Percentiles rank a stretch among this genome's conserved stretches.
These are phyloP conservation scores for Tarsius wallacei DNA, from an alignment of 2,797 vertebrate genomes.

Conservation along the genomic window DNA sequence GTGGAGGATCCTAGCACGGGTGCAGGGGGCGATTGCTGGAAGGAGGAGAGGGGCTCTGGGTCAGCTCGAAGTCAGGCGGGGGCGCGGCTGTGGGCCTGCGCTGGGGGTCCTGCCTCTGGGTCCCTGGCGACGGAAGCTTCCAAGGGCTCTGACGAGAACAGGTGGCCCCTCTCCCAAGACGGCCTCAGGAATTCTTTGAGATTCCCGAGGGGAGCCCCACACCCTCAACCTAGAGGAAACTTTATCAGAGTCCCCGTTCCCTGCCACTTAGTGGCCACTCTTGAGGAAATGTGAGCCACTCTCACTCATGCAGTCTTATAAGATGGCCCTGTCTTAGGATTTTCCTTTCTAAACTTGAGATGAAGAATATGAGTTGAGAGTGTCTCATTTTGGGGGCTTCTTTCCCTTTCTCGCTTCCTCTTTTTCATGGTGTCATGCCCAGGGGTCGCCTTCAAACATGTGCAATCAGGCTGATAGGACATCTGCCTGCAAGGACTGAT, in stretches of 20 bases:
- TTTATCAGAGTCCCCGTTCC: too few species aligned
- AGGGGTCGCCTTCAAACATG: background rate
- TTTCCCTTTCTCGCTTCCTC: background rate
- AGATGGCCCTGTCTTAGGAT: background rate
- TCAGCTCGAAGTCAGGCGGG: background rate
- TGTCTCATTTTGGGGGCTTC: background rate
- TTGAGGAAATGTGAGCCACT: background rate
- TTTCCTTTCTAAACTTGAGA: background rate
- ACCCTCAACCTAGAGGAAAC: background rate
- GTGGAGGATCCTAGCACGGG: background rate
- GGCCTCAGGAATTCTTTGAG: background rate
- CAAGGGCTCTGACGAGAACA: background rate
- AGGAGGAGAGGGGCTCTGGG: too few species aligned
- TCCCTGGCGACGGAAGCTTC: too few species aligned
- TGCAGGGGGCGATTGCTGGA: rapidly evolving
- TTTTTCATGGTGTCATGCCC: background rate
- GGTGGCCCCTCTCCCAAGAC: too few species aligned
- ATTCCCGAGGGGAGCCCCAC: background rate
- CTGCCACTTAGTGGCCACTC: background rate
- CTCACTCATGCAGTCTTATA: background rate
- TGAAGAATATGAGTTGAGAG: background rate
- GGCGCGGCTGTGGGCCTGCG: background rate
- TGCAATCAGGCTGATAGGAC: background rate
- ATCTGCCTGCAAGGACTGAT: background rate
- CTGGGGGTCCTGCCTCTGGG: background rate